Base-by-base conservation (phyloP, 2,113 vertebrate genomes). In the Corvus hawaiiensis region DNA sequence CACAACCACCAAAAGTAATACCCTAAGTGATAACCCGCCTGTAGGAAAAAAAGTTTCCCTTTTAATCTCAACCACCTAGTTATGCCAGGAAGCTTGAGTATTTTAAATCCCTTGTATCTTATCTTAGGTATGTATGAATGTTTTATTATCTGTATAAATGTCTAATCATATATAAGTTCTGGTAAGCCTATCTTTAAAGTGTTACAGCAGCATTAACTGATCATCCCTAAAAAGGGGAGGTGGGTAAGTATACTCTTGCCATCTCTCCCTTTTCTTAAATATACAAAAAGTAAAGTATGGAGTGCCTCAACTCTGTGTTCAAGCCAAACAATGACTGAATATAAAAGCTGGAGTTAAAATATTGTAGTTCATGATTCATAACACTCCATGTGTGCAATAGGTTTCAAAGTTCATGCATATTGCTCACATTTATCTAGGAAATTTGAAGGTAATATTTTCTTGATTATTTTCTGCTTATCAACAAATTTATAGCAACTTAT, bases 101-200 rank as follows among this genome's bases (percentile, higher is more conserved):
- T 93, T 87, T 94, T 76, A 95, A 96, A 90, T 93, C 68, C 73
- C 22, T 37, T 15, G 6, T 84, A 92, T 97, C 90, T 96, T 91
- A 92, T 90, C 79, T 92, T 83, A 71, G 51, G 63, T 79, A 93
- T 83, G 61, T 28, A 91, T 44, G 54, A 48, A 77, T 93, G 82
- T 37, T 97, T 96, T 92, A 92, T 94, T 93, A 84, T 80, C 87
- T 92, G 64, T 41, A 90, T 84, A 88, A 92, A 86, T 39, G 83
- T 44, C 76, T 84, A 81, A 93, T 78, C 76, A 35, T 64, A 79
- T 87, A 84, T 89, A 84, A 86, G 67, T 83, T 94, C 68, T 91
- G 84, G 85, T 80, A 93, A 93, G 52, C 48, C 85, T 68, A 75
- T 78, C 92, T 96, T 94, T 91, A 92, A 93, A 93, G 79, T 67